Conservation (phyloP, 1,140 invertebrate genomes). For the Paralvinella palmiformis region DNA sequence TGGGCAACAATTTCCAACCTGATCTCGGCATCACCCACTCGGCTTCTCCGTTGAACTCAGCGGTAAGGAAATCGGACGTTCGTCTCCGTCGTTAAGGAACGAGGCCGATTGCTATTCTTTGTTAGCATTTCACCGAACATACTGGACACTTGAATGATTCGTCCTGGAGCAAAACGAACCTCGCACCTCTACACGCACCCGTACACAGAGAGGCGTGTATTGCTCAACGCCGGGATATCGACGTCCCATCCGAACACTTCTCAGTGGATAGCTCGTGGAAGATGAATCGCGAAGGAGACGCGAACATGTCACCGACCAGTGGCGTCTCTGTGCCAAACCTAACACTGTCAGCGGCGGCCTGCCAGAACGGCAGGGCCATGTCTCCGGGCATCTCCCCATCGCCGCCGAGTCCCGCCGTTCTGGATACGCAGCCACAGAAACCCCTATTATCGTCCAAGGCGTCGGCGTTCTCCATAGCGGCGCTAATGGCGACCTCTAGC, state of each 20-base stretch:
- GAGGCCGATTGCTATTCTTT: no score
- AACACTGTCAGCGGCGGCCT: background rate
- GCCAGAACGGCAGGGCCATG: background rate
- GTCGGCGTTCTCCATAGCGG: slow-evolving; percentile 11
- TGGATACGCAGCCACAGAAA: background rate
- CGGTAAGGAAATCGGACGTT: no score
- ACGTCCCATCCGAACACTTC: background rate
- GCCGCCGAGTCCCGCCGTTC: background rate
- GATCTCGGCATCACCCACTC: no score
- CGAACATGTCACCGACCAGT: background rate
- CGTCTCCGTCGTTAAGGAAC: no score
- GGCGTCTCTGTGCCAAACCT: no score
- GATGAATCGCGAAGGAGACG: background rate
- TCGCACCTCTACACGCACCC: no score
- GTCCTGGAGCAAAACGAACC: no score
- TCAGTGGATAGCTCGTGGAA: background rate
- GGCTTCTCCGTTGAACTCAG: no score
- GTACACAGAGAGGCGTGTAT: no score
- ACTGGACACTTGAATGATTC: no score
- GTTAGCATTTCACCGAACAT: no score
- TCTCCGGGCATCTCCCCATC: background rate
- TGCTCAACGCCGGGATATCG: background rate
- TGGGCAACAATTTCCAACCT: no score
- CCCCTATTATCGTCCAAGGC: slow-evolving; percentile 10
- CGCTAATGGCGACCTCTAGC: slow-evolving; percentile 5